Percentiles rank a stretch among this genome's conserved stretches.
These are phyloP conservation scores for Ditylenchus weischeri DNA, from an alignment of 2,888 invertebrate genomes.

Conservation along the genomic window DNA sequence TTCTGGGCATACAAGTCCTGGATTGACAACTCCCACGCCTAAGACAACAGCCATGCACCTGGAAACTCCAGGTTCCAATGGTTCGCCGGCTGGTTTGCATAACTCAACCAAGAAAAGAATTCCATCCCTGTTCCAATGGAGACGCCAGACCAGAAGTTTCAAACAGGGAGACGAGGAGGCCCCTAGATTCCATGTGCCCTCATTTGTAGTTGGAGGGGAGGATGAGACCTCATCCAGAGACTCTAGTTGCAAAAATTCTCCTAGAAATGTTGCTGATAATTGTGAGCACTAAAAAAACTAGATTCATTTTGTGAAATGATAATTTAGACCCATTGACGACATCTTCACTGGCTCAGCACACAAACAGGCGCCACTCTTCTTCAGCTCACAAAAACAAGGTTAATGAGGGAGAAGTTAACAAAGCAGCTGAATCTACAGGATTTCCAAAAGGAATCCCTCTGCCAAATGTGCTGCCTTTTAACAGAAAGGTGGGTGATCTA, in stretches of 20 bases:
- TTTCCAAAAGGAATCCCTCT: constrained; percentile 26
- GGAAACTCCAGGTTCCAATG: not conserved
- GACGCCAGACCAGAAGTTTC: not conserved
- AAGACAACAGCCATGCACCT: not conserved
- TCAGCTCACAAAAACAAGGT: constrained; percentile 2
- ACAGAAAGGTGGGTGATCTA: constrained; percentile 22
- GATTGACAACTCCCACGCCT: not conserved
- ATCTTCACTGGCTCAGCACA: not conserved
- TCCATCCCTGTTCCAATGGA: not conserved
- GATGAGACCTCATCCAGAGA: not conserved
- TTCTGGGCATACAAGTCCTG: not conserved
- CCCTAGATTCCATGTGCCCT: not conserved
- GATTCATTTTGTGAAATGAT: not conserved
- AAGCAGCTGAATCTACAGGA: constrained; percentile 14
- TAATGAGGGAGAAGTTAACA: not conserved
- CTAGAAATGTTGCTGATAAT: not conserved
- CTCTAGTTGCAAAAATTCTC: constrained; percentile 2
- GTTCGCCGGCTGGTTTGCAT: not conserved
- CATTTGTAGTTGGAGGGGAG: not conserved
- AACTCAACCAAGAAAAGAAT: not conserved
- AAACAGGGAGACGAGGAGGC: not conserved
- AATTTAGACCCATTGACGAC: constrained; percentile 8
- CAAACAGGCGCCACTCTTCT: constrained; percentile 1
- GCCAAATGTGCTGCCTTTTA: constrained; percentile 17
- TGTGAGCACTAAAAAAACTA: not conserved